Percentiles rank a stretch among this genome's conserved stretches.
Evolutionary conservation across 2,797 vertebrate species (phyloP).

Genomic region (Antrozous pallidus): DNA sequence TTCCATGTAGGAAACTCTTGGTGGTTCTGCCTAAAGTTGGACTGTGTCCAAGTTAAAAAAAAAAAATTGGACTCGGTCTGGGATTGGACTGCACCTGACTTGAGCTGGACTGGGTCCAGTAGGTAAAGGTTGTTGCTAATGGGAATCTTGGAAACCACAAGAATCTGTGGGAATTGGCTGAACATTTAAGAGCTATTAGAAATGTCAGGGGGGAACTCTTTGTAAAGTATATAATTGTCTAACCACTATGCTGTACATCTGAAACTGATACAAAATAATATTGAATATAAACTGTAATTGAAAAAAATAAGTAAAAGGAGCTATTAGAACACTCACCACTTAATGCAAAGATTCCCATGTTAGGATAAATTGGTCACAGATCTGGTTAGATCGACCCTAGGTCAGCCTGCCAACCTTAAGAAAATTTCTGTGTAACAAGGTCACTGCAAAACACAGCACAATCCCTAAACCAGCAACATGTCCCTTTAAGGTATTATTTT

Average conservation of each 20-base stretch:
- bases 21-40: neutral
- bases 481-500: neutral
- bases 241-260: neutral
- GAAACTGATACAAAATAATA: neutral
- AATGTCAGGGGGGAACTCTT: neutral
- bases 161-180: neutral
- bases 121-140: neutral
- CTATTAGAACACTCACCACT: neutral
- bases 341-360: neutral
- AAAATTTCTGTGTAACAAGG: neutral
- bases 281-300: neutral
- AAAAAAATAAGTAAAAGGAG: neutral
- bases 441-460: neutral
- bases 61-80: neutral
- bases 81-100: neutral
- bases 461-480: neutral
- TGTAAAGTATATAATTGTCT: neutral
- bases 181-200: neutral
- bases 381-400: neutral
- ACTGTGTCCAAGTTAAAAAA: neutral
- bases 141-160: neutral
- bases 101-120: neutral
- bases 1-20: neutral
- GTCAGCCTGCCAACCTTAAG: neutral
- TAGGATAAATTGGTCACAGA: neutral